Evolutionary conservation across 2,888 invertebrate genomes (phyloP).

Genomic region (Maniola hyperantus): DNA sequence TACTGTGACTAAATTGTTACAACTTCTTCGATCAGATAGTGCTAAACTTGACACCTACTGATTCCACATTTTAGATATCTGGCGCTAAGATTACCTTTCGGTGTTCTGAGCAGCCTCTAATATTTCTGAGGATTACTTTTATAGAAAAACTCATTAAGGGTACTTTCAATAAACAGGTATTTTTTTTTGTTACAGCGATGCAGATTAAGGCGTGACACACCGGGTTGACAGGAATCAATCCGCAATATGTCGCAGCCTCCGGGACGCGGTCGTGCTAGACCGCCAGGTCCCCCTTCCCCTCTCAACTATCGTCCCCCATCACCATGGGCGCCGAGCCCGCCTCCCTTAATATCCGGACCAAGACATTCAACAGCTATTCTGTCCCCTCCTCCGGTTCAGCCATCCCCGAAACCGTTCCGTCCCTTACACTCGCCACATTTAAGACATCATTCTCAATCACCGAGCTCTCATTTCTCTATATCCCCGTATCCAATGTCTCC

Average conservation of each 20-base stretch:
- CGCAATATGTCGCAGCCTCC: slow-evolving; percentile 78
- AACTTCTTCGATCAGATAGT: too few species aligned
- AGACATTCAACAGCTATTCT: slow-evolving; percentile 81
- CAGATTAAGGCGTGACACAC: slow-evolving; percentile 79
- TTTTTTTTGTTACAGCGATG: slow-evolving; percentile 75
- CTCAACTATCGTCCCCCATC: slow-evolving; percentile 89
- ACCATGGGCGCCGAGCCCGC: slow-evolving; percentile 89
- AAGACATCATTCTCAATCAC: slow-evolving; percentile 74
- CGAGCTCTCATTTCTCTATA: slow-evolving; percentile 77
- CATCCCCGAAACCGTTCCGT: slow-evolving; percentile 76
- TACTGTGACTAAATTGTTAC: too few species aligned
- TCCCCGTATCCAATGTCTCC: slow-evolving; percentile 82
- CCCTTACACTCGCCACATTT: slow-evolving; percentile 76
- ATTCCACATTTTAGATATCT: too few species aligned
- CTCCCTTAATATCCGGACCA: slow-evolving; percentile 86
- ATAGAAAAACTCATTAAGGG: neutral
- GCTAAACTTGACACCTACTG: too few species aligned
- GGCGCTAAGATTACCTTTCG: neutral
- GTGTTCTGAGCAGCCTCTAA: neutral
- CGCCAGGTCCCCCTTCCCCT: slow-evolving; percentile 78
- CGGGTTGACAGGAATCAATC: slow-evolving; percentile 79
- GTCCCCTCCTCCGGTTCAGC: slow-evolving; percentile 82
- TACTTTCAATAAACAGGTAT: neutral
- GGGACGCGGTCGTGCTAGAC: slow-evolving; percentile 75
- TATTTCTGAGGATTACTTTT: neutral